Conservation (phyloP, 1,140 invertebrate species). For the Microplitis demolitor region DNA sequence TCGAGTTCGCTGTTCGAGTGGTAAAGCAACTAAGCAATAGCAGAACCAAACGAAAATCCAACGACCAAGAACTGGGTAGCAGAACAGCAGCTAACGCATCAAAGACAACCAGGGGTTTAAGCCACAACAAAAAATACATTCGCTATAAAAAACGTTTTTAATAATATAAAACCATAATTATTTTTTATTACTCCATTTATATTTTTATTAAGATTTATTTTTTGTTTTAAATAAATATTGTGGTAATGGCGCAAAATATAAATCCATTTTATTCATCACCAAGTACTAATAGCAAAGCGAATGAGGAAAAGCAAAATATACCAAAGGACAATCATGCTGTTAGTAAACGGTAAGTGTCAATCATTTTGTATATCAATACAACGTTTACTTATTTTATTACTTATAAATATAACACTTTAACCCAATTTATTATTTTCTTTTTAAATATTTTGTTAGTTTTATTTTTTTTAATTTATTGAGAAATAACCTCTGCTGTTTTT, state of each 20-base stretch:
- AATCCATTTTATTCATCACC: slow-evolving; percentile 76
- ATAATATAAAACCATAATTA: too few relatives aligned
- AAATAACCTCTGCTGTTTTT: too few relatives aligned
- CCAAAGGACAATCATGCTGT: slow-evolving; percentile 84
- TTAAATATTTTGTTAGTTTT: neutral
- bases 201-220: neutral
- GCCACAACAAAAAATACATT: neutral
- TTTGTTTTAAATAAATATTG: neutral
- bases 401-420: neutral
- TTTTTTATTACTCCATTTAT: neutral
- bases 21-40: too few relatives aligned
- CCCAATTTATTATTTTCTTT: neutral
- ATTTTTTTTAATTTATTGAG: too few relatives aligned
- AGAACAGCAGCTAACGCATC: too few relatives aligned
- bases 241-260: slow-evolving; percentile 80
- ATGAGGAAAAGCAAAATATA: slow-evolving; percentile 71
- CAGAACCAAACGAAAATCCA: too few relatives aligned
- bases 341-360: slow-evolving; percentile 74
- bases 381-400: neutral
- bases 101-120: too few relatives aligned
- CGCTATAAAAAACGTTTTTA: too few relatives aligned
- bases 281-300: slow-evolving; percentile 71
- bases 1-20: too few relatives aligned
- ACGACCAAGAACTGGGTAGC: too few relatives aligned
- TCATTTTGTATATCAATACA: slow-evolving; percentile 10